Base-by-base conservation (phyloP, 2,113 vertebrate genomes). In the Zapornia atra region DNA sequence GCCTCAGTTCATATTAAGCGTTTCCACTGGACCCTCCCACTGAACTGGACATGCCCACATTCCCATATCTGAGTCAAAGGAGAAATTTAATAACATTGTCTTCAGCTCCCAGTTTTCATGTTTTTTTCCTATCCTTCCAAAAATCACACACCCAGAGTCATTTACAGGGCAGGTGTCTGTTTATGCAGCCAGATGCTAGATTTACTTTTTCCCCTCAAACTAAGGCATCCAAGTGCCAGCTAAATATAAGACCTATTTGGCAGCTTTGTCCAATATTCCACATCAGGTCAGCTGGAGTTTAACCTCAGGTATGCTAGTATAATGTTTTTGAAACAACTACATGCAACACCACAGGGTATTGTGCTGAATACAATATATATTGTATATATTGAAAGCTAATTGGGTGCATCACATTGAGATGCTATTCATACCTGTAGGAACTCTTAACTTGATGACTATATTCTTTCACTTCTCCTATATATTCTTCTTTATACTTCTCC, bases 151-250 rank as follows among this genome's bases (percentile, higher is more conserved):
- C 5, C 5, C 16, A 12, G 5, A 56, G 33, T 28, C 10, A 66
- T 90, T 80, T 72, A 57, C 69, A 89, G 54, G 65, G 71, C 85
- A 94, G 66, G 61, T 90, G 82, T 48, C 61, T 79, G 18, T 53
- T 95, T 80, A 82, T 90, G 63, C 82, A 93, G 29, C 75, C 88
- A 95, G 85, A 72, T 86, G 92, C 53, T 65, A 64, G 34, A 86
- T 82, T 90, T 72, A 22, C 10, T 88, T 88, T 66, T 64, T 24
- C 11, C 60, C 36, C n/a, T 93, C 61, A 83, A 70, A 80, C 1
- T 12, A 61, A 90, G 44, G 40, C n/a, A 90, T 48, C 14, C 21
- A 15, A 61, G 57, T 86, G 54, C 53, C 88, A 95, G 59, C 44
- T 93, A 88, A 88, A 90, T 68, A 9, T 69, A 44, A 76, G 54